Evolutionary conservation across 2,113 vertebrate genomes (phyloP).

Genomic region (Saimiri boliviensis): DNA sequence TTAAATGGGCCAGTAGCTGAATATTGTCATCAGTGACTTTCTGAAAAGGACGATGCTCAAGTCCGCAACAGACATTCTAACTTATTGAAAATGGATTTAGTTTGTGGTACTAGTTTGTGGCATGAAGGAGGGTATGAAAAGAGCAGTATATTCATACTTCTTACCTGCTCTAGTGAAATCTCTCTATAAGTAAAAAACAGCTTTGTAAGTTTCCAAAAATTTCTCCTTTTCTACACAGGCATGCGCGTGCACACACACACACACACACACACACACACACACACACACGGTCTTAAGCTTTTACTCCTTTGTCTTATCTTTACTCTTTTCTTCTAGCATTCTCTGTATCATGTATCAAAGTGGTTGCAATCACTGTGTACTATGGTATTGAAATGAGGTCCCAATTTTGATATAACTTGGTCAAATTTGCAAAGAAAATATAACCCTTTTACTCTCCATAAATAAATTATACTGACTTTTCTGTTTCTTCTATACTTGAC

Average conservation of each 20-base stretch:
- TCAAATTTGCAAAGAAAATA: not conserved
- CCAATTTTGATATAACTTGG: not conserved
- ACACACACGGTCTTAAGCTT: not conserved
- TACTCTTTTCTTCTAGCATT: not conserved
- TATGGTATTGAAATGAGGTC: not conserved
- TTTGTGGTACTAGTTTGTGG: not conserved
- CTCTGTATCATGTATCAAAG: not conserved
- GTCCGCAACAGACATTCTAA: not conserved
- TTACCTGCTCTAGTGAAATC: not conserved
- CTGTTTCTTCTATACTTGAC: not conserved
- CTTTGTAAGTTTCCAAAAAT: not conserved
- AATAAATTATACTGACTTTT: not conserved
- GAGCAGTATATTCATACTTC: not conserved
- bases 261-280: too few relatives aligned
- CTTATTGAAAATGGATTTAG: not conserved
- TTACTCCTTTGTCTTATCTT: not conserved
- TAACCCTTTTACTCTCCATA: not conserved
- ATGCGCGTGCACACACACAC: too few relatives aligned
- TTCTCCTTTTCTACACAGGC: not conserved
- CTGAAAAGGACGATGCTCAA: not conserved
- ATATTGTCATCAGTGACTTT: not conserved
- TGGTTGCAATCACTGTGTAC: not conserved
- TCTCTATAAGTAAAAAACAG: not conserved
- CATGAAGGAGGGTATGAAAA: fast-evolving
- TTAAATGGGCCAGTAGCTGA: not conserved